Percentiles rank a stretch among this genome's conserved stretches.
Conservation (phyloP, 2,113 vertebrate genomes). For the Phaethornis superciliosus region DNA sequence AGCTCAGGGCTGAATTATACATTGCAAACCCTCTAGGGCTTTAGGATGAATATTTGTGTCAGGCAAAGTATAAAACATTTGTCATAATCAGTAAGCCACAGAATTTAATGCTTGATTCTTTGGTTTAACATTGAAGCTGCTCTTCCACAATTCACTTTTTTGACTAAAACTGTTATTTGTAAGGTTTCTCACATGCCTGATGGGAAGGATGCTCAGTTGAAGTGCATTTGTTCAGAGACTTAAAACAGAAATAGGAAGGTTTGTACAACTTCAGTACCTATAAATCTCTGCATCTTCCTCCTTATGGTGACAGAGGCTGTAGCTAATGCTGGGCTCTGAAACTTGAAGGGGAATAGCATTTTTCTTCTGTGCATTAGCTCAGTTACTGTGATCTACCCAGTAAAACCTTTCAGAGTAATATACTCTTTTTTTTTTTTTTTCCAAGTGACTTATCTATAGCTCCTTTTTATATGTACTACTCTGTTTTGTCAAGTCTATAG, state of each 20-base stretch:
- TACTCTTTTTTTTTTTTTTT: neutral
- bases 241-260: neutral
- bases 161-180: neutral
- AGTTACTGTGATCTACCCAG: neutral
- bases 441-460: neutral
- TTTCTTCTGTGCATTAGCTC: neutral
- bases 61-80: neutral
- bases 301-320: neutral
- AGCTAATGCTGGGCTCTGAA: neutral
- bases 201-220: neutral
- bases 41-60: neutral
- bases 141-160: neutral
- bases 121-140: neutral
- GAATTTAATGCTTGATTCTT: neutral
- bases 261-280: neutral
- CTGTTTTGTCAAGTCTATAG: neutral
- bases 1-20: neutral
- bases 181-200: neutral
- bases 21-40: neutral
- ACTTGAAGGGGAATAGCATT: neutral
- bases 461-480: neutral
- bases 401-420: neutral
- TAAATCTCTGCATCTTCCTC: neutral
- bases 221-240: neutral
- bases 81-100: neutral